These are phyloP conservation scores for Smittia sp. DNA, from an alignment of 2,888 invertebrate species.

Conservation along the genomic window DNA sequence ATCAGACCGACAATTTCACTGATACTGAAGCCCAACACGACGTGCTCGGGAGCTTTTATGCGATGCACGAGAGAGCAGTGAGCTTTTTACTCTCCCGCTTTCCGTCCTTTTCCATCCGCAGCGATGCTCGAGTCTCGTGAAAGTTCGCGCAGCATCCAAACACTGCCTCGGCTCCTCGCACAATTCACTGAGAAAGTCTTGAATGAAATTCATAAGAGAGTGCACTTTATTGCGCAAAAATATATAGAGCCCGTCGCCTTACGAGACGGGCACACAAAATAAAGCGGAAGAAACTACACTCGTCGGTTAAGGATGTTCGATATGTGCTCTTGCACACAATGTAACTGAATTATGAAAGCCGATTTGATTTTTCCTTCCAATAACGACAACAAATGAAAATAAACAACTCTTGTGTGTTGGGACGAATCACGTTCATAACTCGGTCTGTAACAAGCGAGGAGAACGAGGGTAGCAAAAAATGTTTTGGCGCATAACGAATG, in stretches of 20 bases:
- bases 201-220: constrained; percentile 31
- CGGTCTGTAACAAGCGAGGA: not conserved
- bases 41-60: constrained; percentile 30
- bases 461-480: not conserved
- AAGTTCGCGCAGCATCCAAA: constrained; percentile 36
- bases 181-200: not conserved
- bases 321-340: not conserved
- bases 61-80: constrained; percentile 17
- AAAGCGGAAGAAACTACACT: not conserved
- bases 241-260: not conserved
- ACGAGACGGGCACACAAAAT: not conserved
- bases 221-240: constrained; percentile 40
- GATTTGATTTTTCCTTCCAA: not conserved
- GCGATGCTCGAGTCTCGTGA: not conserved
- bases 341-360: constrained; percentile 10
- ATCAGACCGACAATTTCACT: constrained; percentile 32
- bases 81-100: not conserved
- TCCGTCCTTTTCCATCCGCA: not conserved
- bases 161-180: not conserved
- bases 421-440: not conserved
- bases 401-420: not conserved
- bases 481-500: constrained; percentile 4
- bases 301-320: no score
- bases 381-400: not conserved
- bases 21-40: constrained; percentile 27